Evolutionary conservation across 2,113 vertebrate species (phyloP).

Genomic region (Lasiurus cinereus): DNA sequence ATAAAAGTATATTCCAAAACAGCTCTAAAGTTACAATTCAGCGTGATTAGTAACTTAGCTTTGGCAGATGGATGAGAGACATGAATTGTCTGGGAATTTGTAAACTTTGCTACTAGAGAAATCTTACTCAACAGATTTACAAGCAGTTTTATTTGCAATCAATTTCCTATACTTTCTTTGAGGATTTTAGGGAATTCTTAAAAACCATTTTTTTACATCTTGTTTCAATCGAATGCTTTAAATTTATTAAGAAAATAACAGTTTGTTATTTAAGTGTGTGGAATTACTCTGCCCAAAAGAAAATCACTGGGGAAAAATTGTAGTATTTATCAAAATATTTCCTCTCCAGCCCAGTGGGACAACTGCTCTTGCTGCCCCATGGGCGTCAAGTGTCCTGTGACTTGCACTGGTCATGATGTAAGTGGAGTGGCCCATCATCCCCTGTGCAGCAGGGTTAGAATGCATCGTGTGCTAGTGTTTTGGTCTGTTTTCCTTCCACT

Average conservation of each 20-base stretch:
- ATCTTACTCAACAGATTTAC: background rate
- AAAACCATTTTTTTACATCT: background rate
- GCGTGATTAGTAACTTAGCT: slow-evolving; percentile 68
- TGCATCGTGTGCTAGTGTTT: background rate
- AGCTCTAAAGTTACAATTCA: background rate
- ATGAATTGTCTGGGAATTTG: slow-evolving; percentile 57
- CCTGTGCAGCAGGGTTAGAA: background rate
- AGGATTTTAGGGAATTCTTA: background rate
- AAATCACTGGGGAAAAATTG: background rate
- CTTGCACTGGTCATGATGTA: background rate
- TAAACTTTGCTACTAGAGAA: slow-evolving; percentile 51
- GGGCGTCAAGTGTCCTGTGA: background rate
- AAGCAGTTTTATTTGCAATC: slow-evolving; percentile 16
- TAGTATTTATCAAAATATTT: background rate
- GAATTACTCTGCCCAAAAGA: slow-evolving; percentile 10
- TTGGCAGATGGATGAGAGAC: slow-evolving; percentile 56
- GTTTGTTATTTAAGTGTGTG: background rate
- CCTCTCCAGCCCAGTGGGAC: background rate
- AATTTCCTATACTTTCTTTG: background rate
- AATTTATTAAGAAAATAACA: slow-evolving; percentile 60
- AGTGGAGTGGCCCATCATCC: background rate
- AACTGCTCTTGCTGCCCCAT: background rate
- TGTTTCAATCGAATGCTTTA: slow-evolving; percentile 44
- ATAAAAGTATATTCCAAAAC: slow-evolving; percentile 70
- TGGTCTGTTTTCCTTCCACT: background rate